phyloP scores from a whole-genome alignment of 2,888 invertebrate genomes.

The Meiosimyza decipiens region DNA sequence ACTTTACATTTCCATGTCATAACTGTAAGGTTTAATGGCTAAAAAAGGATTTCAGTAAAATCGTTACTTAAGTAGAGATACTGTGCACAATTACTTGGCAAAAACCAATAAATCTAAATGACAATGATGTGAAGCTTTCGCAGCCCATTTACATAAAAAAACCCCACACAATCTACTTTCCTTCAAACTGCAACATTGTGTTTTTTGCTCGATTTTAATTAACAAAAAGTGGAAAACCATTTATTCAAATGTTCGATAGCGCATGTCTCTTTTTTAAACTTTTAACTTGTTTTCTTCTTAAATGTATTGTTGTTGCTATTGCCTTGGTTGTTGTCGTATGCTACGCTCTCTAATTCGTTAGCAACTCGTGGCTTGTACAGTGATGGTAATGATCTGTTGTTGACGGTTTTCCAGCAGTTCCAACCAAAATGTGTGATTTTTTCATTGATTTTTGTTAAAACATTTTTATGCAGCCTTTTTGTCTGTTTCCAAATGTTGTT shows the following conservation, averaged over 20 bases:
- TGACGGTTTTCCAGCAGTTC: neutral
- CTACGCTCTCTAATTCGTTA: neutral
- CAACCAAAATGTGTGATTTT: slow-evolving; percentile 17
- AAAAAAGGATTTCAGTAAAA: too few species aligned
- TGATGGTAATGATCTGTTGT: neutral
- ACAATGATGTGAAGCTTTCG: slow-evolving; percentile 2
- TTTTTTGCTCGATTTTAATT: too few species aligned
- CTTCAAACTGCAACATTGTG: too few species aligned
- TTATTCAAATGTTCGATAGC: slow-evolving; percentile 38
- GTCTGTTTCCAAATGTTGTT: too few species aligned
- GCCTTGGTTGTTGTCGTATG: slow-evolving; percentile 1
- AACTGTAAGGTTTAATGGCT: too few species aligned
- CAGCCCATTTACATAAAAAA: slow-evolving; percentile 2
- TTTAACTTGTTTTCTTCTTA: slow-evolving; percentile 1
- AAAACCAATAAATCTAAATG: neutral
- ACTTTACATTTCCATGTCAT: too few species aligned
- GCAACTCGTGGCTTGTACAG: neutral
- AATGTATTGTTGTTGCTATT: neutral
- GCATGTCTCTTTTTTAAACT: slow-evolving; percentile 13
- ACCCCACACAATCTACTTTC: too few species aligned
- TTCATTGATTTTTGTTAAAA: too few species aligned
- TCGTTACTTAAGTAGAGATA: too few species aligned
- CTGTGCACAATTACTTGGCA: too few species aligned
- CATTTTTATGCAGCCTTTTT: too few species aligned
- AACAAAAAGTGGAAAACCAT: slow-evolving; percentile 16